Percentiles rank a stretch among this genome's conserved stretches.
Evolutionary conservation across 2,888 invertebrate species (phyloP).

Genomic region (Gastracanthus pulcherrimus): DNA sequence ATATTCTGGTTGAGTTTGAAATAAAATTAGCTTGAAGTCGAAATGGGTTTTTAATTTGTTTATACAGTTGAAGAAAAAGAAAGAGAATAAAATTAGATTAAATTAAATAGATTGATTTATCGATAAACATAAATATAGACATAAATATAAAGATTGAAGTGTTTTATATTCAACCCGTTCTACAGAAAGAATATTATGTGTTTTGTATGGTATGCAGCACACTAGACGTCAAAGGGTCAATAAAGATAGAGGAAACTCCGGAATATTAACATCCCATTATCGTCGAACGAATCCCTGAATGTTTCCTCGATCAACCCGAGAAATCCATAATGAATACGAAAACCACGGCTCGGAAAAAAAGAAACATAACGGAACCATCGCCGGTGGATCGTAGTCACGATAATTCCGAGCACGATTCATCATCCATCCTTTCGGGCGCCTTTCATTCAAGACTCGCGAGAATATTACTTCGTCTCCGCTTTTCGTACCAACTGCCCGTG

Average conservation of each 20-base stretch:
- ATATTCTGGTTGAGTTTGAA: too few relatives aligned
- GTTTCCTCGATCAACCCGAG: too few relatives aligned
- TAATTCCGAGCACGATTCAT: slow-evolving; percentile 30
- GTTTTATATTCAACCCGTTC: too few relatives aligned
- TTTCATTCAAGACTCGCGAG: not conserved
- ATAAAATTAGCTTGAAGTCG: too few relatives aligned
- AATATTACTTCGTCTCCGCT: not conserved
- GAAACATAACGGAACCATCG: slow-evolving; percentile 22
- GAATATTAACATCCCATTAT: not conserved
- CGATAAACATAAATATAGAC: too few relatives aligned
- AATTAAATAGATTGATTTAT: too few relatives aligned
- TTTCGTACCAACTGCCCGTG: too few relatives aligned
- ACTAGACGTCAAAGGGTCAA: not conserved
- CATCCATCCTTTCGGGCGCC: slow-evolving; percentile 20
- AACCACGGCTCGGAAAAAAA: not conserved
- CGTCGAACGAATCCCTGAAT: too few relatives aligned
- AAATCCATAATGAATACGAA: not conserved
- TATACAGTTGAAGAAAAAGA: too few relatives aligned
- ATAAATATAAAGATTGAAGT: too few relatives aligned
- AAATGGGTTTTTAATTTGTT: too few relatives aligned
- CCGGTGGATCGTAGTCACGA: not conserved
- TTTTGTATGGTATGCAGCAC: not conserved
- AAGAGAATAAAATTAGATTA: too few relatives aligned
- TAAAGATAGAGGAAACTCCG: not conserved
- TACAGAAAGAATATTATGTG: not conserved